Conservation (phyloP, 2,113 vertebrate species). For the Leptodactylus fuscus region DNA sequence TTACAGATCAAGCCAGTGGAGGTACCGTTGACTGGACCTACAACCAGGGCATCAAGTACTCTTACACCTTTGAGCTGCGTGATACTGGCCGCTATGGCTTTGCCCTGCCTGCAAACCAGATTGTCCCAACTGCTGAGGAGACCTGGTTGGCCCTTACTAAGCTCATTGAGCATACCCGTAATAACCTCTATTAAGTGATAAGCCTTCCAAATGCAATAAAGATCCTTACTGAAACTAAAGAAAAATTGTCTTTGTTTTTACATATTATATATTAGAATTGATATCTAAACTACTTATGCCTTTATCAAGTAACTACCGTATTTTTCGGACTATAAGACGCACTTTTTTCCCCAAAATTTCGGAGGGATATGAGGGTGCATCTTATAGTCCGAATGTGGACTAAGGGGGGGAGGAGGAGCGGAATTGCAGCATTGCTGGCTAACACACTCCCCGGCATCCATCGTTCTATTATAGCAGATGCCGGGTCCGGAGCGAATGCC, state of each 20-base stretch:
- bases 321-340: too few species aligned
- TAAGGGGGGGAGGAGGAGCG: too few species aligned
- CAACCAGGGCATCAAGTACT: slow-evolving; percentile 88
- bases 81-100: slow-evolving; percentile 89
- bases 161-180: slow-evolving; percentile 81
- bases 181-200: slow-evolving; percentile 76
- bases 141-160: slow-evolving; percentile 86
- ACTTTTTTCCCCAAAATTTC: too few species aligned
- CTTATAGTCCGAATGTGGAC: too few species aligned
- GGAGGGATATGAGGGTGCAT: too few species aligned
- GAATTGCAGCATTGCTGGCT: too few species aligned
- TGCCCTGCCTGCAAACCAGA: slow-evolving; percentile 87
- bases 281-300: too few species aligned
- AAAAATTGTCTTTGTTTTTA: neutral
- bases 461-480: too few species aligned
- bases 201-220: slow-evolving; percentile 24
- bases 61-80: slow-evolving; percentile 92
- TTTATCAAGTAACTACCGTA: too few species aligned
- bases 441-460: too few species aligned
- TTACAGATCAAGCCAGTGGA: slow-evolving; percentile 87
- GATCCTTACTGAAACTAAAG: neutral
- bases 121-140: slow-evolving; percentile 87
- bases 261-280: neutral
- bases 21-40: slow-evolving; percentile 90
- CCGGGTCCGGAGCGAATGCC: too few species aligned